Percentiles rank a stretch among this genome's conserved stretches.
Evolutionary conservation across 2,888 invertebrate species (phyloP).

Genomic region (Stenoptilia bipunctidactyla): DNA sequence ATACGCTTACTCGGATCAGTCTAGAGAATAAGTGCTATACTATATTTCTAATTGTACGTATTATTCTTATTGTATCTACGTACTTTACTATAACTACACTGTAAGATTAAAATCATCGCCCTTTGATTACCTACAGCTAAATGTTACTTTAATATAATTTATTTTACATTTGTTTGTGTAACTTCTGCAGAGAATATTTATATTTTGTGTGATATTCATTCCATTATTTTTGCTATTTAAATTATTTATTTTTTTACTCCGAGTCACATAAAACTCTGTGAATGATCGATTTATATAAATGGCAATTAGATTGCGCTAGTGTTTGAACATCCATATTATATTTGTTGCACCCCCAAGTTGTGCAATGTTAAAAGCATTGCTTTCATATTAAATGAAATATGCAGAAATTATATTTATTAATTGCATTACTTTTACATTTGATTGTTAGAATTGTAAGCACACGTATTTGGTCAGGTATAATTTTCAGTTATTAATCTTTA

Average conservation of each 20-base stretch:
- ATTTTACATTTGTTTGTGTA: conserved; percentile 12
- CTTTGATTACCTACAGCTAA: conserved; percentile 18
- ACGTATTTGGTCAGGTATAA: conserved; percentile 21
- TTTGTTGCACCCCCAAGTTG: conserved; percentile 18
- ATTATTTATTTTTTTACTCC: conserved; percentile 42
- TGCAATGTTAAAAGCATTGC: conserved; percentile 58
- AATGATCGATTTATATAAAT: conserved; percentile 33
- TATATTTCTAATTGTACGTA: conserved; percentile 65
- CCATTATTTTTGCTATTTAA: conserved; percentile 39
- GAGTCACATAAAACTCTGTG: conserved; percentile 13
- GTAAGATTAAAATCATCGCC: conserved; percentile 18
- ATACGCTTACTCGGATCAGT: conserved; percentile 70
- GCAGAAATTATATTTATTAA: conserved; percentile 7
- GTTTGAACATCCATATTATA: conserved; percentile 33
- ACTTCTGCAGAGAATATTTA: conserved; percentile 39
- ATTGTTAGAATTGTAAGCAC: conserved; percentile 15
- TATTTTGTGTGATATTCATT: conserved; percentile 68
- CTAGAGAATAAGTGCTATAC: conserved; percentile 65
- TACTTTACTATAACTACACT: conserved; percentile 6
- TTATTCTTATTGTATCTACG: conserved; percentile 28
- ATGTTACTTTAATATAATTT: conserved; percentile 12
- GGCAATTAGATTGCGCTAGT: conserved; percentile 68
- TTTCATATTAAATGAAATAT: conserved; percentile 24
- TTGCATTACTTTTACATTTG: conserved; percentile 9
- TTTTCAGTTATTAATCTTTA: conserved; percentile 58